phyloP scores from a whole-genome alignment of 2,113 vertebrate genomes.

The Fulica atra region DNA sequence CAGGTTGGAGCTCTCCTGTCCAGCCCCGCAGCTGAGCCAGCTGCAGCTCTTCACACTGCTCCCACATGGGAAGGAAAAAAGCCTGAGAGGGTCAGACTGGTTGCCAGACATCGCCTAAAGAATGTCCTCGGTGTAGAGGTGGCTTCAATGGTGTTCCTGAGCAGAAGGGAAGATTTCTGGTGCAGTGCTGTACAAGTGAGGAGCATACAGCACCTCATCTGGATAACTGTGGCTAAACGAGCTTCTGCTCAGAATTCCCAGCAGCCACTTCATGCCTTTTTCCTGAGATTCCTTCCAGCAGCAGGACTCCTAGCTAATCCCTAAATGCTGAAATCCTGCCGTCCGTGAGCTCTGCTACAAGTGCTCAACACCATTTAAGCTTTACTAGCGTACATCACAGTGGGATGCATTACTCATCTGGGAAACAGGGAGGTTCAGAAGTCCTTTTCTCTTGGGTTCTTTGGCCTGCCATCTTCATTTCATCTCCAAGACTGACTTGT shows the following conservation, averaged over 20 bases:
- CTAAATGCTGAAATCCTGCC: not conserved
- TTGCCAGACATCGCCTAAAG: not conserved
- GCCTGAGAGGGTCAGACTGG: not conserved
- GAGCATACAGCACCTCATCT: not conserved
- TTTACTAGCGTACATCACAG: not conserved
- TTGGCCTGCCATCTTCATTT: not conserved
- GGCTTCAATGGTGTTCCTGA: not conserved
- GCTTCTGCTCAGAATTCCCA: not conserved
- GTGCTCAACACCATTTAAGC: not conserved
- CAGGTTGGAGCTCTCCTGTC: not conserved
- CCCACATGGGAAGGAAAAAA: not conserved
- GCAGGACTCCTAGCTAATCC: not conserved
- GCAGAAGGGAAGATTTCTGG: not conserved
- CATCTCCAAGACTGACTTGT: not conserved
- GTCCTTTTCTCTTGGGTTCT: not conserved
- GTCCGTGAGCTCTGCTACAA: not conserved
- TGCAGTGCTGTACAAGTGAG: not conserved
- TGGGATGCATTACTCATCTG: not conserved
- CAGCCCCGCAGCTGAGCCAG: not conserved
- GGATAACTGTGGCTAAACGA: not conserved
- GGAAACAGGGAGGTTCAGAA: not conserved
- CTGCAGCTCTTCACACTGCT: not conserved
- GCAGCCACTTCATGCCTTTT: not conserved
- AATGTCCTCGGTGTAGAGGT: not conserved
- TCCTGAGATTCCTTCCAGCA: not conserved